Evolutionary conservation across 2,797 vertebrate species (phyloP), one percentile per base, ranked within the genome.

Genomic region (Trachurus trachurus): DNA sequence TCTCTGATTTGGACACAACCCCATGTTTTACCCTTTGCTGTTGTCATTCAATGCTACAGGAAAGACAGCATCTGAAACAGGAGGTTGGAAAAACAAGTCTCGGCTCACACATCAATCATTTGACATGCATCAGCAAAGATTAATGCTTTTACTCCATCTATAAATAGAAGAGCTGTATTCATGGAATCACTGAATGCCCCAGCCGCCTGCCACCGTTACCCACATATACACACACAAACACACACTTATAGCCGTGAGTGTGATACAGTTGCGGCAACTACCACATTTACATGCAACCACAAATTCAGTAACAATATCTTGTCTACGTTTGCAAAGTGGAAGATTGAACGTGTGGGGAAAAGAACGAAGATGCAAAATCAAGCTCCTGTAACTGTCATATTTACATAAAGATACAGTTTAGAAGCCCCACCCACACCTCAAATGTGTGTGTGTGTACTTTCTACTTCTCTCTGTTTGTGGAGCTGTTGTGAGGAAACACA

Each of bases 401-500:
- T 90, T 87, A 71, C 81, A 90, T 80, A 74, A 78, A 79, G 81
- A 83, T 88, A 47, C 3, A 53, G 56, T 71, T 42, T 6, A 56
- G 16, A 61, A 19, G 62, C 72, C 59, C 39, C 81, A 78, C 87
- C 87, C 80, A 39, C 45, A 50, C 26, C 57, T 53, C 16, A 76
- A 81, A 57, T 61, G 40, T 58, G 42, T 62, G 63, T 45, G 49
- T 60, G 67, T 34, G 47, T 65, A 47, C 66, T 52, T 73, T 76
- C 61, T 68, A 49, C 47, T 56, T 72, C 1, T 44, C 52, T 71
- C 40, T 87, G 85, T 90, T 88, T 93, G 83, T 71, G 66, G 60
- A 90, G 83, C 88, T 85, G 81, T 66, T 45, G 49, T 40, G 74
- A 71, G 63, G 71, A 86, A 82, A 83, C 75, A 87, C 87, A 92